Evolutionary conservation across 1,140 invertebrate species (phyloP), one percentile per base, ranked within the genome.

Genomic region (Trichonephila clavipes): DNA sequence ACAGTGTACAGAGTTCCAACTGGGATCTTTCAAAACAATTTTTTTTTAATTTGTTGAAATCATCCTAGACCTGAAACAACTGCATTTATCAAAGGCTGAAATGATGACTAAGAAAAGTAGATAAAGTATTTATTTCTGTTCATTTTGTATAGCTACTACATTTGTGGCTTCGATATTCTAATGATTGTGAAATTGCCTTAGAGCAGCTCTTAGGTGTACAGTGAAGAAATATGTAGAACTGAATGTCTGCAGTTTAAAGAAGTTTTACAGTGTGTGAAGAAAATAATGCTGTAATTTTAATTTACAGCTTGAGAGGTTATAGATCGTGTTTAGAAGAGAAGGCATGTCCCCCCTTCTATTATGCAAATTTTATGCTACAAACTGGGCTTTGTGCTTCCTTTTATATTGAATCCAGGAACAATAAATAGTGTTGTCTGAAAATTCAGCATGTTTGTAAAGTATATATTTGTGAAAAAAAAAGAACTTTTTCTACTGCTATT

Each of bases 301-400:
- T 88, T 88, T 88, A 66, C 92, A 93, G 85, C 85, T 62, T 93
- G 72, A 83, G 51, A 62, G 88, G 69, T 82, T 62, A 94, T 94
- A 94, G 88, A 94, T 89, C 81, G 69, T 94, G 88, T 94, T 89
- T 94, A 89, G 93, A 66, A 77, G 59, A 89, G 87, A 88, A 93
- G 69, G 88, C 21, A 40, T 69, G 28, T 83, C 44, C 77, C 85
- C 77, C 72, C 72, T 77, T 93, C 24, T 62, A 82, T 61, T 61
- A 89, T 94, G 93, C 77, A 94, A 90, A 94, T 94, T 94, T 94
- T 90, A 94, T 94, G 88, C 93, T 89, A 94, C 69, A 94, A 94
- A 90, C 93, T 94, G 88, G 93, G 93, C 93, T 94, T 90, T 94
- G 93, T 94, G 93, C 93, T 94, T 94, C 93, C 93, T 94, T 94